Evolutionary conservation across 2,113 vertebrate genomes (phyloP).

Genomic region (Thymallus thymallus): DNA sequence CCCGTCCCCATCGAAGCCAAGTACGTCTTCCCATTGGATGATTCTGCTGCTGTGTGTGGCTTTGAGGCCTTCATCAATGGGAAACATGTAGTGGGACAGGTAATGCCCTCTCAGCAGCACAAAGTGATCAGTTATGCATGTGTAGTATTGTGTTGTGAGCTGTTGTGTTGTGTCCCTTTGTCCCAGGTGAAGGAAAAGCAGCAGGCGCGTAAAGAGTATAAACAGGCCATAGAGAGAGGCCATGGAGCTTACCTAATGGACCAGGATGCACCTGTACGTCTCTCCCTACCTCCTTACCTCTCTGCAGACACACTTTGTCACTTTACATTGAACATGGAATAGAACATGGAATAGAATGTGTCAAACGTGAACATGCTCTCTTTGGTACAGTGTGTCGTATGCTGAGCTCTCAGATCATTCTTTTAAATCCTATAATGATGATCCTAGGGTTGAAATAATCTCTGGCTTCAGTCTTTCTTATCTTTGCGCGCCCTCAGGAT

Average conservation of each 20-base stretch:
- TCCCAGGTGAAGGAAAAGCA: conserved; percentile 86
- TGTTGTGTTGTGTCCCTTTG: neutral
- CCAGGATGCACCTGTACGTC: conserved; percentile 80
- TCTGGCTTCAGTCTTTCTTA: no score
- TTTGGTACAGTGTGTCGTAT: no score
- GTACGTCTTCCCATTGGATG: conserved; percentile 85
- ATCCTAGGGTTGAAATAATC: no score
- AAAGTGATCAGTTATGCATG: neutral
- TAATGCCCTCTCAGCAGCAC: conserved; percentile 39
- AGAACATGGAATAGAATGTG: neutral
- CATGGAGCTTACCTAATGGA: conserved; percentile 88
- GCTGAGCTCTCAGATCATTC: no score
- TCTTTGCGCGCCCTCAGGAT: conserved; percentile 66
- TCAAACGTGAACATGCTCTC: neutral
- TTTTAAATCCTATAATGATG: no score
- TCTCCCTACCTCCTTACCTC: conserved; percentile 1
- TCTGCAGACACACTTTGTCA: neutral
- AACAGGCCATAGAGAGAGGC: conserved; percentile 74
- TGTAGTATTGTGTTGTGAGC: neutral
- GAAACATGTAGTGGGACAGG: conserved; percentile 85
- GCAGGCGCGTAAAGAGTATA: conserved; percentile 78
- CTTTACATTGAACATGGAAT: no score
- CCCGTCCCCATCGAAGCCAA: conserved; percentile 82
- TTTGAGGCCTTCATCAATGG: conserved; percentile 92
- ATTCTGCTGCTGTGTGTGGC: conserved; percentile 84